Evolutionary conservation across 2,797 vertebrate genomes (phyloP).

Genomic region (Thalassophryne amazonica): DNA sequence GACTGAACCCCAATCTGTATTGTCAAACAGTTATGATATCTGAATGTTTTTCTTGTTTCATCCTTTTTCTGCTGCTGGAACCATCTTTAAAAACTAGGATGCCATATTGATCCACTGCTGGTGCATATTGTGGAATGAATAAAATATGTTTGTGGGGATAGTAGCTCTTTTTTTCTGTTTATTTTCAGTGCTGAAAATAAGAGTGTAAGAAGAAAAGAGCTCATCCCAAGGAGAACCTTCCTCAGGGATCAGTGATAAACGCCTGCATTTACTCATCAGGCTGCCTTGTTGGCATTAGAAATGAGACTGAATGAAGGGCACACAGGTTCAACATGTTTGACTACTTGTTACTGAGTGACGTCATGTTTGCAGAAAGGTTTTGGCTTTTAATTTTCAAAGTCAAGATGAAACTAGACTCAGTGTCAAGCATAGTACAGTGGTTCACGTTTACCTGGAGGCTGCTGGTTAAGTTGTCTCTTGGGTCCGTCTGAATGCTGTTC

Average conservation of each 20-base stretch:
- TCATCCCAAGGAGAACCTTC: neutral
- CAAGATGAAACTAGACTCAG: slow-evolving; percentile 1
- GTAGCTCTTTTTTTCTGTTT: neutral
- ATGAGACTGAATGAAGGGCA: neutral
- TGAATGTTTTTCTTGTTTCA: neutral
- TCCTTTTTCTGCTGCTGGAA: neutral
- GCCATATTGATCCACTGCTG: neutral
- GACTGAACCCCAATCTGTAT: slow-evolving; percentile 29
- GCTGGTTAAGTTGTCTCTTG: no score
- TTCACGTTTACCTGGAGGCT: no score
- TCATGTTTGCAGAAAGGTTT: no score
- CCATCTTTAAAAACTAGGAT: neutral
- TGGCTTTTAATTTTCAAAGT: slow-evolving; percentile 1
- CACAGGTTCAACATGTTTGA: neutral
- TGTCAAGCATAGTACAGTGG: no score
- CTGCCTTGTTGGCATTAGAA: neutral
- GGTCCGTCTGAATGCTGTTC: no score
- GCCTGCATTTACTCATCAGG: neutral
- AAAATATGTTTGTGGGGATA: neutral
- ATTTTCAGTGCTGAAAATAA: neutral
- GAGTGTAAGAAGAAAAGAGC: neutral
- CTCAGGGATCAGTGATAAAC: neutral
- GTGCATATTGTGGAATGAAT: neutral
- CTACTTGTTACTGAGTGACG: neutral
- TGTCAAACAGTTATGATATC: slow-evolving; percentile 2